These are phyloP conservation scores for Standfussiana lucernea DNA, from an alignment of 2,888 invertebrate species.

Conservation along the genomic window DNA sequence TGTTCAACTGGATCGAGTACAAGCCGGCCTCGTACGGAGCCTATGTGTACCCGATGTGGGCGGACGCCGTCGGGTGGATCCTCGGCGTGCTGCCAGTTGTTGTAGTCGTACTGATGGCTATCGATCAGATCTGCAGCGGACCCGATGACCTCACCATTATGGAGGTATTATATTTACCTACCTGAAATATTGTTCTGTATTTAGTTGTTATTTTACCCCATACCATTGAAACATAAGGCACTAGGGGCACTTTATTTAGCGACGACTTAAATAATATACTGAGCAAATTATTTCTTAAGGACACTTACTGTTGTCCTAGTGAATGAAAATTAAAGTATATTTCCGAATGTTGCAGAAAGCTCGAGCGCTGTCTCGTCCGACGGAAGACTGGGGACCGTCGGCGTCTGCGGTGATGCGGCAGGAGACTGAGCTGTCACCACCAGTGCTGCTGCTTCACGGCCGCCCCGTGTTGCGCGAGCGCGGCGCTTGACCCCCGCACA, in stretches of 20 bases:
- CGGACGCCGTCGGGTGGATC: constrained; percentile 94
- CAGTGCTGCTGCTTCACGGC: constrained; percentile 88
- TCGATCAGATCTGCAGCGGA: constrained; percentile 90
- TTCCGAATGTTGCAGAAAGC: constrained; percentile 87
- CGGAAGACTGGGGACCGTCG: constrained; percentile 94
- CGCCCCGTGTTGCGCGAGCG: constrained; percentile 90
- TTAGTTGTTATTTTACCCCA: not conserved
- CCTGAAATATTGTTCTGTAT: not conserved
- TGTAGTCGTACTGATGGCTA: constrained; percentile 91
- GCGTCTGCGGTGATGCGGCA: constrained; percentile 91
- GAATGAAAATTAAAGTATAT: constrained; percentile 10
- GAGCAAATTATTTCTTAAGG: not conserved
- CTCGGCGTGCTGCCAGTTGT: constrained; percentile 94
- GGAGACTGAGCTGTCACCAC: constrained; percentile 86
- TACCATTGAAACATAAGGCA: not conserved
- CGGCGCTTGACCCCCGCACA: constrained; percentile 87
- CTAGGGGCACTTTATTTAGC: not conserved
- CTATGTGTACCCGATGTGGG: constrained; percentile 95
- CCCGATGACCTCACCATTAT: constrained; percentile 90
- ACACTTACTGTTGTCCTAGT: not conserved
- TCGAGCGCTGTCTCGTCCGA: constrained; percentile 92
- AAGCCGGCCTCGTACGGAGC: constrained; percentile 93
- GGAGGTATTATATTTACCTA: constrained; percentile 81
- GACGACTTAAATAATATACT: not conserved
- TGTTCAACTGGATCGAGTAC: constrained; percentile 95